phyloP scores from a whole-genome alignment of 2,888 invertebrate species.

The Drosophila fungiperda region DNA sequence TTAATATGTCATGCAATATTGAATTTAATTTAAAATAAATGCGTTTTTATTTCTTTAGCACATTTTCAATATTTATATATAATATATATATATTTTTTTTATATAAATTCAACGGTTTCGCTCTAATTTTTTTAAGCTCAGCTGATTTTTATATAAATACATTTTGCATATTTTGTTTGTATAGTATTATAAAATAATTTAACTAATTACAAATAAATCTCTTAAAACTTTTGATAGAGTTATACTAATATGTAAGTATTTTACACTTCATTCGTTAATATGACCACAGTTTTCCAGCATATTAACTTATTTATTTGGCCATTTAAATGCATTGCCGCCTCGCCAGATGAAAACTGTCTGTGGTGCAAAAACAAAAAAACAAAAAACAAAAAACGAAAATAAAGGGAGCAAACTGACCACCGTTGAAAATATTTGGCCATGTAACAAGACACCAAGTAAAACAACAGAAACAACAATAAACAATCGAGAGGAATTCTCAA shows the following conservation, averaged over 20 bases:
- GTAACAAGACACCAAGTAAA: conserved; percentile 7
- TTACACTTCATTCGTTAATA: neutral
- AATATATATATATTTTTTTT: neutral
- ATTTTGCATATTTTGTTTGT: neutral
- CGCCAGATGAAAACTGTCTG: neutral
- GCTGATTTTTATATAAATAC: neutral
- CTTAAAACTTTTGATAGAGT: too few species aligned
- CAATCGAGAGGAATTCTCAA: conserved; percentile 29
- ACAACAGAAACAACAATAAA: conserved; percentile 11
- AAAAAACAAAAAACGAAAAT: neutral
- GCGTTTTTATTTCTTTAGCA: neutral
- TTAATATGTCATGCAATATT: neutral
- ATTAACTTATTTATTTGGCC: neutral
- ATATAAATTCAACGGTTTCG: too few species aligned
- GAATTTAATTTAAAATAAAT: neutral
- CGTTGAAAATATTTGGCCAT: conserved; percentile 15
- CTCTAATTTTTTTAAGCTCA: neutral
- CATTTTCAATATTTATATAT: neutral
- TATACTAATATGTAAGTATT: neutral
- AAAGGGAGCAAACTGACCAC: conserved; percentile 7
- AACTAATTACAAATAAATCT: neutral
- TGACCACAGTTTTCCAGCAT: neutral
- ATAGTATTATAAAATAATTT: too few species aligned
- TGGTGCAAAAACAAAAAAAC: neutral
- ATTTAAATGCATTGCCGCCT: neutral